Conservation (phyloP, 2,113 vertebrate species). For the Myanophis thanlyinensis region DNA sequence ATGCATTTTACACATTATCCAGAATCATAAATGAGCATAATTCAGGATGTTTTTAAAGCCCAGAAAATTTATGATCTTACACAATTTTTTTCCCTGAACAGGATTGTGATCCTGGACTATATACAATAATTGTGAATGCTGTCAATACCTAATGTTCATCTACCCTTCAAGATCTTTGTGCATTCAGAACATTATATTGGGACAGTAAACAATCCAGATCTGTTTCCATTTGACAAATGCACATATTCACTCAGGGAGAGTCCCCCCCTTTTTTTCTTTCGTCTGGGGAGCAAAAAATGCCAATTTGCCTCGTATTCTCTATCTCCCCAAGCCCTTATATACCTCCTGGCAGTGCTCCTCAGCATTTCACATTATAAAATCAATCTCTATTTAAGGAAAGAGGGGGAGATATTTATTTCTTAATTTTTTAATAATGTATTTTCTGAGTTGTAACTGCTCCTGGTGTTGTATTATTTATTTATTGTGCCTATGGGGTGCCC, state of each 20-base stretch:
- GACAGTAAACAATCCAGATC: conserved; percentile 39
- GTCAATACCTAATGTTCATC: conserved; percentile 47
- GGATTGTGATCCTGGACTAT: background rate
- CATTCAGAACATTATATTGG: conserved; percentile 30
- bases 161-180: conserved; percentile 36
- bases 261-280: conserved; percentile 9
- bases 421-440: conserved; percentile 77
- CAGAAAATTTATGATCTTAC: background rate
- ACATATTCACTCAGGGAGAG: conserved; percentile 27
- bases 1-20: background rate
- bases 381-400: conserved; percentile 75
- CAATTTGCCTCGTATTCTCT: conserved; percentile 50
- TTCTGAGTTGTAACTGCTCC: conserved; percentile 71
- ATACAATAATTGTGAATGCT: conserved; percentile 25
- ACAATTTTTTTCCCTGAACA: background rate
- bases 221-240: conserved; percentile 57
- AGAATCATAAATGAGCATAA: background rate
- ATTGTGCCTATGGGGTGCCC: conserved; percentile 63
- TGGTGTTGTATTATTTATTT: conserved; percentile 75
- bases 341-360: conserved; percentile 60
- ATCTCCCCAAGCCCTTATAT: conserved; percentile 53
- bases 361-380: conserved; percentile 70
- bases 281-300: conserved; percentile 48
- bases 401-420: conserved; percentile 68
- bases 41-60: background rate